Evolutionary conservation across 2,888 invertebrate species (phyloP).

Genomic region (Petrolisthes cinctipes): DNA sequence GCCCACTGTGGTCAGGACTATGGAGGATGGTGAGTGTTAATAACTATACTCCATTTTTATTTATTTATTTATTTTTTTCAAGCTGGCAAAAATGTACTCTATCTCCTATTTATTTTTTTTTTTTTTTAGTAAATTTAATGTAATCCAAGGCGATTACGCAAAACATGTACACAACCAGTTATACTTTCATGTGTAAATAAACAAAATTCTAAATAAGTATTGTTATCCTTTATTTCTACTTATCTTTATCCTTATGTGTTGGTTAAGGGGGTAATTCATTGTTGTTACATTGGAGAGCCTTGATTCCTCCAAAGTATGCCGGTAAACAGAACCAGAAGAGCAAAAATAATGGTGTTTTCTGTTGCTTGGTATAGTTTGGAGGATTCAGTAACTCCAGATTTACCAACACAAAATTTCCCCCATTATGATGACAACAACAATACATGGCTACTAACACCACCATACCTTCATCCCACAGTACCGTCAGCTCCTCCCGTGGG

Average conservation of each 20-base stretch:
- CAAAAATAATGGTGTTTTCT: neutral
- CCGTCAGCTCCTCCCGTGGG: slow-evolving; percentile 83
- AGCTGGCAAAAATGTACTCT: no score
- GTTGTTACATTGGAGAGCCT: neutral
- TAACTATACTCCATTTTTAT: neutral
- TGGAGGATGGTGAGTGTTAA: slow-evolving; percentile 45
- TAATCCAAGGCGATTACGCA: neutral
- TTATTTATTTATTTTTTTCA: neutral
- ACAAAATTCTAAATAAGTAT: neutral
- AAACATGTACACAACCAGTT: neutral
- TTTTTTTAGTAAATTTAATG: no score
- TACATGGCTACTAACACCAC: neutral
- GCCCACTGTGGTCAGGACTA: slow-evolving; percentile 39
- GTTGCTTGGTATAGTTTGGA: no score
- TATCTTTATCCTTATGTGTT: neutral
- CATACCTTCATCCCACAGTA: slow-evolving; percentile 72
- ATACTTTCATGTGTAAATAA: neutral
- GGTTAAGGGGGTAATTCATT: no score
- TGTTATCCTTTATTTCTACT: neutral
- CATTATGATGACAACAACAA: neutral
- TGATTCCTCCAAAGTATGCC: neutral
- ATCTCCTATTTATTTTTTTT: no score
- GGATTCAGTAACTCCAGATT: no score
- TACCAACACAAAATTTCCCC: no score
- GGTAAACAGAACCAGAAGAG: no score